phyloP scores from a whole-genome alignment of 2,113 vertebrate species.

The Spea bombifrons region DNA sequence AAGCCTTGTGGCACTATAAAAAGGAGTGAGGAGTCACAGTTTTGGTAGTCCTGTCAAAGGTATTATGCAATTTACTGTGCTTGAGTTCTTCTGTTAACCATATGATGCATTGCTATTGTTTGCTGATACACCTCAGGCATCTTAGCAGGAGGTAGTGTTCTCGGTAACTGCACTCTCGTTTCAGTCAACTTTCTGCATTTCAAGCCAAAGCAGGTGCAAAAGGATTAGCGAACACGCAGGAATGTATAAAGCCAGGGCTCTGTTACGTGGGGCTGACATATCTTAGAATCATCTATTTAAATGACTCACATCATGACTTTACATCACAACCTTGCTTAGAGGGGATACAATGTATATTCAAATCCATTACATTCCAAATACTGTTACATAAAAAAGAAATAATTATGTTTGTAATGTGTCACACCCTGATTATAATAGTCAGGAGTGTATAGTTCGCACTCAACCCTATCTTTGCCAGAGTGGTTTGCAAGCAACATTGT shows the following conservation, averaged over 20 bases:
- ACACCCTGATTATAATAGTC: conserved; percentile 14
- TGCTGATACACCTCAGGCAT: conserved; percentile 23
- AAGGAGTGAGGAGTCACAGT: not conserved
- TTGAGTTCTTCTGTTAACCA: not conserved
- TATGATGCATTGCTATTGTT: not conserved
- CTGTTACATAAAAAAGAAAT: not conserved
- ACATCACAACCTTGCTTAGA: conserved; percentile 11
- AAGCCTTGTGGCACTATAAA: not conserved
- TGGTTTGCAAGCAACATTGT: no score
- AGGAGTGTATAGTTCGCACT: not conserved
- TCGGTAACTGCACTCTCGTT: not conserved
- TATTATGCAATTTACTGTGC: not conserved
- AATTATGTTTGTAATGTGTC: not conserved
- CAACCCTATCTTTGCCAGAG: not conserved
- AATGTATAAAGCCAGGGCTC: conserved; percentile 37
- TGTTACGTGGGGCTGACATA: conserved; percentile 27
- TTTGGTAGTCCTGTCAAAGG: not conserved
- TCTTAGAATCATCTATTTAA: not conserved
- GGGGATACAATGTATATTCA: conserved; percentile 16
- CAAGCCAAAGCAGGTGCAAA: conserved; percentile 36
- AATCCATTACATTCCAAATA: conserved; percentile 10
- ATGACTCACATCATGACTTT: conserved; percentile 15
- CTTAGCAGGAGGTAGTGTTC: conserved; percentile 37
- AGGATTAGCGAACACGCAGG: conserved; percentile 21
- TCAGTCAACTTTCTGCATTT: conserved; percentile 34